Evolutionary conservation across 2,797 vertebrate genomes (phyloP), one percentile per base, ranked within the genome.

Genomic region (Hydrolagus colliei): DNA sequence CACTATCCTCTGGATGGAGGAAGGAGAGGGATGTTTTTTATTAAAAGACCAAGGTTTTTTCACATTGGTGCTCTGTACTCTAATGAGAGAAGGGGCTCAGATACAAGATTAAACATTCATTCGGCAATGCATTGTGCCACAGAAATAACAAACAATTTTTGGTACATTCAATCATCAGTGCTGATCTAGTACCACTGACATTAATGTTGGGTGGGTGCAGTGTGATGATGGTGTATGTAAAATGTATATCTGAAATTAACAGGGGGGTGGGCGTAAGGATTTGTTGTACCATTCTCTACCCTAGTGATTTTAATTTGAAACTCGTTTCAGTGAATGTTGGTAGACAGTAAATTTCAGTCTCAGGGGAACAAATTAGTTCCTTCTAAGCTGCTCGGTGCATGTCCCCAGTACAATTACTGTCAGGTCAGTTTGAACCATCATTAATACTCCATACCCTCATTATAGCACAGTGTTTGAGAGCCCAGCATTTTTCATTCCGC

Each of bases 231-330:
- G 41, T 52, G 65, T 16, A n/a, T 20, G 4, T 84, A 84, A 52
- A 52, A n/a, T 68, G 27, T 71, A 9, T 13, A 68, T 82, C 27
- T 41, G 79, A 82, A 68, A 11, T 20, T 52, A 41, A 18, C 12
- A 16, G 63, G 11, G 16, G 9, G 75, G 9, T 52, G 41, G 41
- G 41, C 41, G 41, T 52, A 52, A 52, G 16, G 79, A 84, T 67
- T 6, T 9, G 71, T 52, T 68, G 65, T 41, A 71, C 52, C 18
- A 41, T 9, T 41, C 79, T 84, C 32, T 10, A 41, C 68, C 67
- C 41, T 84, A 32, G 35, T 71, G 13, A 71, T 84, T 71, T 84
- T 84, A 71, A 84, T 84, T 84, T 84, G 68, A 84, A 68, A 84
- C 32, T 41, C 27, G 27, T 84, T 52, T 35, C 79, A 84, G 79